phyloP scores from a whole-genome alignment of 2,797 vertebrate genomes.

The Danio jaintianensis region DNA sequence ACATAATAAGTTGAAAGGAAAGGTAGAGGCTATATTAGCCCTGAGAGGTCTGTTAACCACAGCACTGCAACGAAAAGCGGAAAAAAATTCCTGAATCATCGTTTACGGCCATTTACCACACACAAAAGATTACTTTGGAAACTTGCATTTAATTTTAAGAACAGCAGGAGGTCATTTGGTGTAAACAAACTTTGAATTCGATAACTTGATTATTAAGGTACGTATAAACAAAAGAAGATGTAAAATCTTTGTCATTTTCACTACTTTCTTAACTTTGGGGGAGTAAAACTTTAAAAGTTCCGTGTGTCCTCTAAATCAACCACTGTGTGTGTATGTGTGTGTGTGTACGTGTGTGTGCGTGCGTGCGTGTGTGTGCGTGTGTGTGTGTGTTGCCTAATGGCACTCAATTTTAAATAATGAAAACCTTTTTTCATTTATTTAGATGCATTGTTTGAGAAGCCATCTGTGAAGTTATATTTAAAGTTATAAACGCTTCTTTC shows the following conservation, averaged over 20 bases:
- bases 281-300: not conserved
- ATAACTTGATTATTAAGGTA: not conserved
- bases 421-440: not conserved
- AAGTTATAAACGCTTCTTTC: not conserved
- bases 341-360: not conserved
- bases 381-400: not conserved
- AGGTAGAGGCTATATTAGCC: slow-evolving; percentile 26
- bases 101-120: slow-evolving; percentile 15
- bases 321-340: not conserved
- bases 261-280: not conserved
- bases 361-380: not conserved
- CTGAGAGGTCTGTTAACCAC: slow-evolving; percentile 37
- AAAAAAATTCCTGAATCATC: slow-evolving; percentile 18
- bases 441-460: not conserved
- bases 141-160: slow-evolving; percentile 21
- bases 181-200: not conserved
- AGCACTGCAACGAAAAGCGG: not conserved
- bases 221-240: not conserved
- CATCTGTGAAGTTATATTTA: not conserved
- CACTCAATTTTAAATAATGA: not conserved
- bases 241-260: not conserved
- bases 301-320: no score
- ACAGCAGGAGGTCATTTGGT: not conserved
- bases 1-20: slow-evolving; percentile 35
- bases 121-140: slow-evolving; percentile 15